Percentiles rank a stretch among this genome's conserved stretches.
phyloP scores from a whole-genome alignment of 1,140 invertebrate species.

The Ectropis grisescens region DNA sequence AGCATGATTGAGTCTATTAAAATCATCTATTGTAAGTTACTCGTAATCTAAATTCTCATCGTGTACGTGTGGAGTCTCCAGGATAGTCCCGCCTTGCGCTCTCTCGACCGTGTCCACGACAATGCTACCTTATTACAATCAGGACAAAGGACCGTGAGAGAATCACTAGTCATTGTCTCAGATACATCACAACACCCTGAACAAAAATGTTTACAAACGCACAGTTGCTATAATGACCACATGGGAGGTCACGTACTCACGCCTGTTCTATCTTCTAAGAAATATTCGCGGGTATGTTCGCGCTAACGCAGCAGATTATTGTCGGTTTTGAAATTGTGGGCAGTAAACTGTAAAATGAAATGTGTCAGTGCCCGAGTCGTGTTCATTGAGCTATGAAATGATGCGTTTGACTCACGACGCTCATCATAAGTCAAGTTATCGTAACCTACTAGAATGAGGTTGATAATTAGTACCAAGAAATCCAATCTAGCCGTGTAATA shows the following conservation, averaged over 20 bases:
- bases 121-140: constrained; percentile 34
- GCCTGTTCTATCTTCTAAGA: too few species aligned
- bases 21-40: constrained; percentile 15
- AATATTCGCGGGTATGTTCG: too few species aligned
- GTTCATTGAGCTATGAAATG: constrained; percentile 27
- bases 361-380: too few species aligned
- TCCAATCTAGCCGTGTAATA: constrained; percentile 7
- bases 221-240: too few species aligned
- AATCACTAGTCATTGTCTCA: constrained; percentile 27
- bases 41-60: constrained; percentile 54
- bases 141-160: constrained; percentile 43
- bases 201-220: too few species aligned
- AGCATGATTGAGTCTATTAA: constrained; percentile 9
- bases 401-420: constrained; percentile 19
- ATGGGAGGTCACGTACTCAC: too few species aligned
- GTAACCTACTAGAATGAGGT: too few species aligned
- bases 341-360: too few species aligned
- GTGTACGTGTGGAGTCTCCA: constrained; percentile 27
- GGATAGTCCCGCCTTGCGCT: constrained; percentile 33
- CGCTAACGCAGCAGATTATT: too few species aligned
- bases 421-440: too few species aligned
- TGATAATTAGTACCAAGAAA: constrained; percentile 11
- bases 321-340: too few species aligned
- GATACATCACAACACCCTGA: not conserved
- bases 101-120: constrained; percentile 39